Base-by-base conservation (phyloP, 2,888 invertebrate genomes). In the Drosophila anceps region DNA sequence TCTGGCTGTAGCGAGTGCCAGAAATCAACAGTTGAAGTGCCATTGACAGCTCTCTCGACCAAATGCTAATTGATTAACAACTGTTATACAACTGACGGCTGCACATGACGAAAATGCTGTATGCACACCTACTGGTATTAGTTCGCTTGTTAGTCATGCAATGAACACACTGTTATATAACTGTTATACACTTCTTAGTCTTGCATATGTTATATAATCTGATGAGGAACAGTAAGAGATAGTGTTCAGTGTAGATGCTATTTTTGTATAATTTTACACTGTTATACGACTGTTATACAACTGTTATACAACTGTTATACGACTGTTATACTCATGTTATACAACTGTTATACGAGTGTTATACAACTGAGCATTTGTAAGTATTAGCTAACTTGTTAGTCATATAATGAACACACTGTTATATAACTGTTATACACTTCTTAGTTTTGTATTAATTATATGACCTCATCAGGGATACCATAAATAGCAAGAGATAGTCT, bases 271-370 rank as follows among this genome's bases (percentile, higher is more conserved):
- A 41, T 18, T 46, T 4, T 15, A 27, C 27, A 31, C 7, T 44
- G 44, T 44, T 27, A 44, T 44, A 15, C 55, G 15, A 44, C 15
- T 53, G 24, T 48, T 41, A 55, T 27, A 55, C 33, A n/a, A 43
- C 18, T 64, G 41, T 31, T 57, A 43, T 53, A 64, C 51, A 15
- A 50, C 20, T 37, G 44, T 63, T 31, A 68, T 62, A 51, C 24
- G 24, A 2, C 27, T 62, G 44, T 57, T 54, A 29, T 48, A 67
- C 54, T 18, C 59, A 27, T 79, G 51, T 39, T 60, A n/a, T n/a
- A n/a, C n/a, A n/a, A 62, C 31, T 79, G 51, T 39, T 60, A n/a
- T n/a, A n/a, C n/a, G n/a, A 62, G 27, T 79, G 51, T 39, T 60
- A 44, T 60, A 27, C 44, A 44, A 12, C 8, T 41, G 41, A 20